Base-by-base conservation (phyloP, 35 echinoderm and acorn worm species). In the Strongylocentrotus purpuratus region DNA sequence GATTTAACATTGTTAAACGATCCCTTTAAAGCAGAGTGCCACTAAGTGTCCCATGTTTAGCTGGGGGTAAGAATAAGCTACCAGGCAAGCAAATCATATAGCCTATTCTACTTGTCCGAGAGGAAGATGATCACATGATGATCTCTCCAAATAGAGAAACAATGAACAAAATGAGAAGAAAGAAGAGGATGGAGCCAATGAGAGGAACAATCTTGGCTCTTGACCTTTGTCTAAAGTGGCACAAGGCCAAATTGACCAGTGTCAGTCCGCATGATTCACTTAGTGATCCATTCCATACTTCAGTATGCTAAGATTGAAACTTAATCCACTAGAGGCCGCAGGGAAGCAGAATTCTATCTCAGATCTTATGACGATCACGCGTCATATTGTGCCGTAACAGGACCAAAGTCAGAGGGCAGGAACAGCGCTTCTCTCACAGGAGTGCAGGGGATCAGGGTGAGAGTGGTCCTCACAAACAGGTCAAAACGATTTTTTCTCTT, bases 161-260 rank as follows among this genome's bases (percentile, higher is more conserved):
- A 41, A 13, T 11, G 50, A 55, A 55, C 1, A 10, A 55, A 55
- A 41, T 2, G 50, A 55, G 10, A 55, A 55, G 50, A 55, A 55
- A 55, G 5, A 15, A 55, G 50, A 15, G 50, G 11, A 55, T 55
- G 50, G 50, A 55, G 50, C 50, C 50, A 55, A 55, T 55, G 50
- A 12, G 50, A 55, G 15, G 50, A 55, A 15, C 15, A 11, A 59
- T 59, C 11, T 8, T 78, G 65, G 65, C 25, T 78, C 65, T 78
- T 78, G 65, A 78, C 65, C 65, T 78, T 78, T 78, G 28, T 78
- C 52, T 78, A n/a, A n/a, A n/a, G 7, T 78, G 65, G 65, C 65
- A 78, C 33, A 45, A 25, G 87, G 87, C 87, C 18, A 89, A 89
- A 33, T 89, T 89, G 87, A 89, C 87, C 87, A 89, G 17, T 89